These are phyloP conservation scores for Eulemur rubriventer DNA, from an alignment of 2,797 vertebrate genomes.

Conservation along the genomic window DNA sequence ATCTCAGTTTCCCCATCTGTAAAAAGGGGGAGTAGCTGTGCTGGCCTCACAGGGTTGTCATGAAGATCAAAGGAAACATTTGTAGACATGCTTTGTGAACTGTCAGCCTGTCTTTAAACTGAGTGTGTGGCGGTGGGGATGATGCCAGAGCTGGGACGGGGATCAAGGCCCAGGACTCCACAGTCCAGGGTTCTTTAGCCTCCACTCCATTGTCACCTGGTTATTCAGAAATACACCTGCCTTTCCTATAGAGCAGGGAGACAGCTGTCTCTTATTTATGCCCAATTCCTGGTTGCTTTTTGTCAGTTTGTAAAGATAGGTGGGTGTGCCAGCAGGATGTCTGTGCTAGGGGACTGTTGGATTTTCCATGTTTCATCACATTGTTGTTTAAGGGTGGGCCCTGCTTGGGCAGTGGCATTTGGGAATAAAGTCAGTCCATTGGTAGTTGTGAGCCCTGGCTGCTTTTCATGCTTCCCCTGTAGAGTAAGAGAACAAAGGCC, in stretches of 20 bases:
- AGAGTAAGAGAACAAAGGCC: background rate
- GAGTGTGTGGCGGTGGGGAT: background rate
- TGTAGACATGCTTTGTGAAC: background rate
- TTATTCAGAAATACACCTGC: slow-evolving; percentile 30
- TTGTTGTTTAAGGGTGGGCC: slow-evolving; percentile 30
- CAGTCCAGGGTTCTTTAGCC: background rate
- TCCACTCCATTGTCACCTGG: background rate
- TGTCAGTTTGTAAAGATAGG: slow-evolving; percentile 23
- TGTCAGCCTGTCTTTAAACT: slow-evolving; percentile 13
- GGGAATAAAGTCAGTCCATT: background rate
- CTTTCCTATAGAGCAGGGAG: background rate
- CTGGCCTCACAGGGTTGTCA: background rate
- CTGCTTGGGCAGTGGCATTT: background rate
- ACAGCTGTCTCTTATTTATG: background rate
- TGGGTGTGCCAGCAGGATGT: background rate
- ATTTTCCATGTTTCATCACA: slow-evolving; percentile 43
- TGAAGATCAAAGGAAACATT: background rate
- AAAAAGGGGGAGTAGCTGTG: background rate
- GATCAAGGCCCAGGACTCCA: background rate
- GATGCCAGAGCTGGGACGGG: background rate
- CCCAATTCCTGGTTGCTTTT: background rate
- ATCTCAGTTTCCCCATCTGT: slow-evolving; percentile 7
- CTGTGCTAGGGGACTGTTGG: background rate
- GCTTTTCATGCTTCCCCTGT: background rate
- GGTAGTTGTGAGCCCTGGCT: background rate